These are phyloP conservation scores for Sardinella longiceps DNA, from an alignment of 2,797 vertebrate genomes.

Conservation along the genomic window DNA sequence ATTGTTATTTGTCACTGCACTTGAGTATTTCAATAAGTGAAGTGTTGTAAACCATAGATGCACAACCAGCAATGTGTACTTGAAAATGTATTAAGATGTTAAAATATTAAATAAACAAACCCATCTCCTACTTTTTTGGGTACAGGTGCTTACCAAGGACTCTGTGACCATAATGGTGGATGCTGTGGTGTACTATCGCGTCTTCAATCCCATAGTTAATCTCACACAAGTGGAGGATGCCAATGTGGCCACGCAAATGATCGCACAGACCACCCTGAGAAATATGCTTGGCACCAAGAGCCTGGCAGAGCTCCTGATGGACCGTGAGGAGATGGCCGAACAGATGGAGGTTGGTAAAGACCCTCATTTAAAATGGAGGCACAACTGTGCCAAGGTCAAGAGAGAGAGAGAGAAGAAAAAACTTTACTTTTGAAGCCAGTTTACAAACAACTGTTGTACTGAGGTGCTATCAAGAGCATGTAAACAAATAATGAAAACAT, in stretches of 20 bases:
- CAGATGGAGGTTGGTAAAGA: conserved; percentile 68
- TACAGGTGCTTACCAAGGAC: conserved; percentile 76
- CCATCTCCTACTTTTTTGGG: neutral
- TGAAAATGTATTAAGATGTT: neutral
- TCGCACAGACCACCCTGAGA: conserved; percentile 76
- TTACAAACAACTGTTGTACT: too few relatives aligned
- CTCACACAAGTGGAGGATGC: conserved; percentile 73
- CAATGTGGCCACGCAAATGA: conserved; percentile 66
- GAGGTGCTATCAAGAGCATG: too few relatives aligned
- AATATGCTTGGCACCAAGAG: conserved; percentile 73
- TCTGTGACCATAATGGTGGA: conserved; percentile 77
- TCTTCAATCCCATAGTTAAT: conserved; percentile 72
- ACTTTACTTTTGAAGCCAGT: too few relatives aligned
- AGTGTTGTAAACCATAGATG: too few relatives aligned
- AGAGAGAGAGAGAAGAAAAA: too few relatives aligned
- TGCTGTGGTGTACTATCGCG: conserved; percentile 76
- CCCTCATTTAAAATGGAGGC: neutral
- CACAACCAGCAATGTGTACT: neutral
- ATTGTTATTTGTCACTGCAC: neutral
- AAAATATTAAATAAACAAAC: neutral
- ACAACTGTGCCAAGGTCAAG: too few relatives aligned
- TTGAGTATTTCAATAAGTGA: neutral
- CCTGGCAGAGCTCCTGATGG: conserved; percentile 71
- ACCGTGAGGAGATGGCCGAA: conserved; percentile 66
- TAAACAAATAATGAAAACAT: too few relatives aligned